Evolutionary conservation across 2,797 vertebrate genomes (phyloP).

Genomic region (Phrynocephalus forsythii): DNA sequence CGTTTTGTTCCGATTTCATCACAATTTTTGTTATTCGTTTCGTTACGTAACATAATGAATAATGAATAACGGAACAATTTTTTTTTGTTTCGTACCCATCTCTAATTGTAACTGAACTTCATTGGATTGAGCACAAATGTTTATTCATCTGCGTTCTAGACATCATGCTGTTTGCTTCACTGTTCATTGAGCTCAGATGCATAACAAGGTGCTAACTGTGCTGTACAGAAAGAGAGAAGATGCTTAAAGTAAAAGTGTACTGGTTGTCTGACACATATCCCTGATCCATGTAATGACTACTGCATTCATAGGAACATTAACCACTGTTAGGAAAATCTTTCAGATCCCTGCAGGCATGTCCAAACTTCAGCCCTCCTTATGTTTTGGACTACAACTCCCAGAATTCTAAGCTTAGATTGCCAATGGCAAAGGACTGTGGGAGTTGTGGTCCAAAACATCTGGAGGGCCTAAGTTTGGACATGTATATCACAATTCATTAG

Average conservation of each 20-base stretch:
- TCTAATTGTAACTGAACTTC: not conserved
- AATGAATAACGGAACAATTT: too few relatives aligned
- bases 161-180: not conserved
- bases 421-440: too few relatives aligned
- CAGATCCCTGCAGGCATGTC: not conserved
- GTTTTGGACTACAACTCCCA: too few relatives aligned
- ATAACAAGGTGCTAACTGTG: not conserved
- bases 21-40: too few relatives aligned
- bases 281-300: not conserved
- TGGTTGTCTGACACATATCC: not conserved
- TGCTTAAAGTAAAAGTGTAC: too few relatives aligned
- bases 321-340: not conserved
- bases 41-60: too few relatives aligned
- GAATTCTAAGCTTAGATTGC: too few relatives aligned
- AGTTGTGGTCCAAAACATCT: too few relatives aligned
- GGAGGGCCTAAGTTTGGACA: too few relatives aligned
- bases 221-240: not conserved
- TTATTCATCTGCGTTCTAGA: not conserved
- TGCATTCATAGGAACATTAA: not conserved
- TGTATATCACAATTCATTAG: not conserved
- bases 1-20: too few relatives aligned
- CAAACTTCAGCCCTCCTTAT: too few relatives aligned
- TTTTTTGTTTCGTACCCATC: too few relatives aligned
- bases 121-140: not conserved
- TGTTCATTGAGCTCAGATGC: not conserved